These are phyloP conservation scores for Xestoiulus laeticollis DNA, from an alignment of 2,888 invertebrate genomes.

Conservation along the genomic window DNA sequence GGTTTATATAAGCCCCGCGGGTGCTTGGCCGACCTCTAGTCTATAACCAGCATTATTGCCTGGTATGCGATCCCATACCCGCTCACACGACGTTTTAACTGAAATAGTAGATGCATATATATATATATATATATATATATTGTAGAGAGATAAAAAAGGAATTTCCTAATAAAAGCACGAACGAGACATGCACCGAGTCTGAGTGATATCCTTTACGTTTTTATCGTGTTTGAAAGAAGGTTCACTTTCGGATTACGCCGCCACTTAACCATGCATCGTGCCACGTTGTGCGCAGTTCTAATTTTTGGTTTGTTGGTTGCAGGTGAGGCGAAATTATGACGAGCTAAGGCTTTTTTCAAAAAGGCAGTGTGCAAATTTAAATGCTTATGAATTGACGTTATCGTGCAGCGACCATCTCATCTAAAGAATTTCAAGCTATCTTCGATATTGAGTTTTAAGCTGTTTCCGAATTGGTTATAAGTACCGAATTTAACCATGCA, in stretches of 20 bases:
- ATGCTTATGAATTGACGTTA: too few species aligned
- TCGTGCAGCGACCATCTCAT: too few species aligned
- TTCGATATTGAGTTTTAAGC: too few species aligned
- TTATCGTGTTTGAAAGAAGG: not conserved
- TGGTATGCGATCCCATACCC: not conserved
- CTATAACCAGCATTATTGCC: not conserved
- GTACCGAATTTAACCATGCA: too few species aligned
- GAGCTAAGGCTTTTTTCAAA: not conserved
- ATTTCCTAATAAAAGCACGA: conserved; percentile 26
- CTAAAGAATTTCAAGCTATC: too few species aligned
- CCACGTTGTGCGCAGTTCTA: not conserved
- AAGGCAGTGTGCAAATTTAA: not conserved
- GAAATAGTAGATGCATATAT: not conserved
- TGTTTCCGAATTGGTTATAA: too few species aligned
- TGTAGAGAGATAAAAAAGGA: not conserved
- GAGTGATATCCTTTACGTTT: not conserved
- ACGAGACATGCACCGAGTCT: not conserved
- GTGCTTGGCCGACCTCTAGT: conserved; percentile 19
- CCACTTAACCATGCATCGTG: not conserved
- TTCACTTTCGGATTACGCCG: not conserved
- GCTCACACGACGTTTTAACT: not conserved
- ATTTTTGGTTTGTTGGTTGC: not conserved
- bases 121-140: not conserved
- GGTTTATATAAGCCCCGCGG: not conserved
- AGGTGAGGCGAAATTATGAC: not conserved